Percentiles rank a stretch among this genome's conserved stretches.
Conservation (phyloP, 30 jellyfish, hydroid and myxozoan genomes). For the Catostylus mosaicus region DNA sequence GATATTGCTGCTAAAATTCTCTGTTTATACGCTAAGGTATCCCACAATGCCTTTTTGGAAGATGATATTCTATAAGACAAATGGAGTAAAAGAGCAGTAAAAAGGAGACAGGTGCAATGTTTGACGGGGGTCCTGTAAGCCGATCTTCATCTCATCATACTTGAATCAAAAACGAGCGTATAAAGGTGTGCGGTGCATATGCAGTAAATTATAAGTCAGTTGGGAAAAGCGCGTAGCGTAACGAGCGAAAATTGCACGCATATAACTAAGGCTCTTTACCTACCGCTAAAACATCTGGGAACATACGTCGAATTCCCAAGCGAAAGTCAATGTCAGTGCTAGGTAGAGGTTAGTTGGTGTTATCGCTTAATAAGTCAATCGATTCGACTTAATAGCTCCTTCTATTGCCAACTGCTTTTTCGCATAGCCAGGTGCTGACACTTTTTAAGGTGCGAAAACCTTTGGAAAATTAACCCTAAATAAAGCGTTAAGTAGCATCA, state of each 20-base stretch:
- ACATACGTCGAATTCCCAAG: not conserved
- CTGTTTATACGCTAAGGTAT: constrained; percentile 16
- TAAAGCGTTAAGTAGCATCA: too few relatives aligned
- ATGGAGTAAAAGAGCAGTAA: constrained; percentile 45
- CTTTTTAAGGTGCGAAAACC: too few relatives aligned
- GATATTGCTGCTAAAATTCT: not conserved
- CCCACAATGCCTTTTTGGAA: constrained; percentile 32
- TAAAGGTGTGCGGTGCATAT: not conserved
- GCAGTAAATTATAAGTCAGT: not conserved
- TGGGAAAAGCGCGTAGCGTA: too few relatives aligned
- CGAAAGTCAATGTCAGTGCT: too few relatives aligned
- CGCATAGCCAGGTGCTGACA: too few relatives aligned
- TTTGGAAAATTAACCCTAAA: too few relatives aligned
- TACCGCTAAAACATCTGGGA: not conserved
- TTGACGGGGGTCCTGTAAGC: constrained; percentile 20
- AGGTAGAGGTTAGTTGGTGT: too few relatives aligned
- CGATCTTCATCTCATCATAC: not conserved
- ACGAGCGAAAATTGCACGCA: too few relatives aligned
- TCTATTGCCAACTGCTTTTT: too few relatives aligned
- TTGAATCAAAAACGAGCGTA: not conserved
- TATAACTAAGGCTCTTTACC: not conserved
- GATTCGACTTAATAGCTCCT: too few relatives aligned
- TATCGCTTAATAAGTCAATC: too few relatives aligned
- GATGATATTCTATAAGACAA: not conserved
- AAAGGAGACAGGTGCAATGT: constrained; percentile 16